Evolutionary conservation across 2,888 invertebrate species (phyloP).

Genomic region (Agrotis segetum): DNA sequence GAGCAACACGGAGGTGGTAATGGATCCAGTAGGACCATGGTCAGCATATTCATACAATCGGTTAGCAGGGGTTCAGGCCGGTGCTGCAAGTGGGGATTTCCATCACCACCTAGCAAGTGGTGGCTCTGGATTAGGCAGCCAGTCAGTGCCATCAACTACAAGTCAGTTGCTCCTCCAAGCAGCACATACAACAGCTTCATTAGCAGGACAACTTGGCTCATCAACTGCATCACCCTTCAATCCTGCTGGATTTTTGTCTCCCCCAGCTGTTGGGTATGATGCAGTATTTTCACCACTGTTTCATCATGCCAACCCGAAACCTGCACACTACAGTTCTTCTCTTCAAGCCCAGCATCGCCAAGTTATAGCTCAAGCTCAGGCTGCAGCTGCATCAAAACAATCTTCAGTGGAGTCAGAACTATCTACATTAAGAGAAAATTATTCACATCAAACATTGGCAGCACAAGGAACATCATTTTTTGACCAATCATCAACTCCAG

Average conservation of each 20-base stretch:
- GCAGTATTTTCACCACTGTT: slow-evolving; percentile 96
- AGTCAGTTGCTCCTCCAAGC: slow-evolving; percentile 93
- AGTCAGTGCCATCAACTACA: slow-evolving; percentile 92
- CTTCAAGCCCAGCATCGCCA: slow-evolving; percentile 93
- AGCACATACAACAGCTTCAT: slow-evolving; percentile 91
- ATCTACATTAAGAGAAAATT: slow-evolving; percentile 91
- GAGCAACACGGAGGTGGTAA: slow-evolving; percentile 91
- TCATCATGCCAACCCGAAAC: slow-evolving; percentile 94
- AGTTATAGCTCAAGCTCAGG: slow-evolving; percentile 91
- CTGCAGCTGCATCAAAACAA: slow-evolving; percentile 90
- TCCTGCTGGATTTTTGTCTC: slow-evolving; percentile 94
- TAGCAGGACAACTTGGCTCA: slow-evolving; percentile 92
- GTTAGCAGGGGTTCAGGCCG: slow-evolving; percentile 93
- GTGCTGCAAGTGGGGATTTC: slow-evolving; percentile 92
- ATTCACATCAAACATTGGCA: slow-evolving; percentile 90
- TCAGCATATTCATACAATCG: slow-evolving; percentile 96
- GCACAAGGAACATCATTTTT: slow-evolving; percentile 92
- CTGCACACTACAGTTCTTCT: slow-evolving; percentile 93
- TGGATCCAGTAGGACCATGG: slow-evolving; percentile 98
- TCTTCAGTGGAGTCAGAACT: slow-evolving; percentile 91
- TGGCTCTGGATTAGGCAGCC: slow-evolving; percentile 88
- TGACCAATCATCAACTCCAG: slow-evolving; percentile 92
- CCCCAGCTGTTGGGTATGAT: slow-evolving; percentile 95
- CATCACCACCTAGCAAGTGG: slow-evolving; percentile 93
- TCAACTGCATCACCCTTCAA: slow-evolving; percentile 92